phyloP scores from a whole-genome alignment of 2,113 vertebrate species.

The Cepphus grylle region DNA sequence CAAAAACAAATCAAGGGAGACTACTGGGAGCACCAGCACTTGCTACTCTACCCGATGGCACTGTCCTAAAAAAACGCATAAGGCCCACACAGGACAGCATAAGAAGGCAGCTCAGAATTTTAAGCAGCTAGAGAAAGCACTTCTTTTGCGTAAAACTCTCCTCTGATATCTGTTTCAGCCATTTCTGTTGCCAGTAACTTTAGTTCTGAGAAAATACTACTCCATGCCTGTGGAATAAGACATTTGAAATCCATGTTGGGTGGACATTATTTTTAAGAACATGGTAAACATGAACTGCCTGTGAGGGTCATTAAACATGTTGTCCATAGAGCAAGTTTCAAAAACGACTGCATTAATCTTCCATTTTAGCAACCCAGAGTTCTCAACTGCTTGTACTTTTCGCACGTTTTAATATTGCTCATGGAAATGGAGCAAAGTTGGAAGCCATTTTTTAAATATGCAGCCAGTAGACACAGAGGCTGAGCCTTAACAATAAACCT shows the following conservation, averaged over 20 bases:
- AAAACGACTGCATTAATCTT: background rate
- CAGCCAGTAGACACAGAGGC: background rate
- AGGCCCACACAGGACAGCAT: background rate
- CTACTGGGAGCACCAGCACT: background rate
- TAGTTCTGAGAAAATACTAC: background rate
- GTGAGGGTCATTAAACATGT: background rate
- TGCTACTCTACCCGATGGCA: background rate
- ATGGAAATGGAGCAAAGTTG: background rate
- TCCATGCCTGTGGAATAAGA: background rate
- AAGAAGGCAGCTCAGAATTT: background rate
- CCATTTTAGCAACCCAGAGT: background rate
- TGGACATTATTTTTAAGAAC: background rate
- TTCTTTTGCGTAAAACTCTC: background rate
- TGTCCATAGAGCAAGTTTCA: background rate
- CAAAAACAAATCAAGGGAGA: background rate
- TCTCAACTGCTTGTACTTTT: background rate
- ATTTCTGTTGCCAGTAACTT: background rate
- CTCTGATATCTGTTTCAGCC: background rate
- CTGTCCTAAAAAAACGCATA: background rate
- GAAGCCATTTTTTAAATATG: background rate
- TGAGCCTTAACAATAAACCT: background rate
- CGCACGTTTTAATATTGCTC: background rate
- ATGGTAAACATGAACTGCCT: rapidly evolving
- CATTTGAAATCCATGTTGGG: background rate
- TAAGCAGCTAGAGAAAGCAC: background rate